Base-by-base conservation (phyloP, 2,797 vertebrate genomes). In the Naso thynnoides region DNA sequence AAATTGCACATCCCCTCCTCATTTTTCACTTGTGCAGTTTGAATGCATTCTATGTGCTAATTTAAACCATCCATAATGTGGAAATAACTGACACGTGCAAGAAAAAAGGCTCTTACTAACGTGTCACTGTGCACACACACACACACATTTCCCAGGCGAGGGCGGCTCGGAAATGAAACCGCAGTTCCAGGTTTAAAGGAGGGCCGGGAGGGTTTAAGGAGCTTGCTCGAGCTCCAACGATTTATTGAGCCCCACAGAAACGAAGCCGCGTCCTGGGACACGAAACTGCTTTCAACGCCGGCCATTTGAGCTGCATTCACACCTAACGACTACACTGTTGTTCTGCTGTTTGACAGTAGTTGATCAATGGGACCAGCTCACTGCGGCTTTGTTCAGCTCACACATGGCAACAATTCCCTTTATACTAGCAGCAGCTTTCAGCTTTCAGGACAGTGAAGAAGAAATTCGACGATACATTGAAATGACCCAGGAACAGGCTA, bases 191-290 rank as follows among this genome's bases (percentile, higher is more conserved):
- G 52, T 80, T 78, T 62, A 70, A 68, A 71, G 60, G 59, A 52
- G 45, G 29, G 52, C 41, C 6, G 38, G 24, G 31, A 33, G 24
- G n/a, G 9, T 83, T 88, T 82, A 81, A 79, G 44, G 76, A 24
- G 64, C 77, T 78, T 24, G 49, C 82, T 75, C 13, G 8, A 73
- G 83, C 81, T 70, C 16, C 61, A 78, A 76, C 49, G 48, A 81
- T 79, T 86, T 90, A 91, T 91, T 19, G 88, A 92, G 69, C 80
- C 52, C 49, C 26, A 65, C 70, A 76, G 79, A 85, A 80, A 78
- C 71, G 68, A 78, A 84, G 84, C 62, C 23, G 62, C 44, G 80
- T 83, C 81, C 53, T 69, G 86, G 85, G 82, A 90, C 64, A 2
- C 21, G 69, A 73, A 81, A 73, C 81, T 52, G 73, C 75, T 66